Evolutionary conservation across 1,140 invertebrate genomes (phyloP).

Genomic region (Ceratina japonica): DNA sequence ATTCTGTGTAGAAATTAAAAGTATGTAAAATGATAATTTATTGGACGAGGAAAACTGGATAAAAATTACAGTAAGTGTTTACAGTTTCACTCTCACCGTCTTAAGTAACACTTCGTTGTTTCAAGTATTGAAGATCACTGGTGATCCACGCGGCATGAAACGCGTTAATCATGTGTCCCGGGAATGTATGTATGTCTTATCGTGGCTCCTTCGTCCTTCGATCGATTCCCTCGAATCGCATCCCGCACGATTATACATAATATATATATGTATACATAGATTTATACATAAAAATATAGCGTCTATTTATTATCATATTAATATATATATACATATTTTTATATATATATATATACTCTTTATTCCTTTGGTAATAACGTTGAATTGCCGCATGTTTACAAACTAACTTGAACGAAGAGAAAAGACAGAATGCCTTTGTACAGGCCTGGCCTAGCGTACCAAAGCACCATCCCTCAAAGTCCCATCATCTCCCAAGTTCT

Average conservation of each 20-base stretch:
- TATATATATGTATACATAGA: conserved; percentile 1
- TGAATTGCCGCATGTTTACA: conserved; percentile 75
- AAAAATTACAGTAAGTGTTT: not conserved
- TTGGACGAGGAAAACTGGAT: no score
- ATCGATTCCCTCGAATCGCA: conserved; percentile 25
- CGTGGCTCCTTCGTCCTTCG: conserved; percentile 26
- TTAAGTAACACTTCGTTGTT: not conserved
- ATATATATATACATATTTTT: conserved; percentile 51
- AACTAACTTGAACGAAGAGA: conserved; percentile 69
- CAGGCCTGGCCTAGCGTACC: conserved; percentile 79
- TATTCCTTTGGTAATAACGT: conserved; percentile 64
- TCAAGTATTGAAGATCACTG: conserved; percentile 21
- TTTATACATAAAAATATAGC: conserved; percentile 15
- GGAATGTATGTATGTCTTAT: conserved; percentile 8
- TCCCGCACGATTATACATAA: conserved; percentile 33
- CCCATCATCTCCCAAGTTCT: conserved; percentile 28
- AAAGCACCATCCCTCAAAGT: conserved; percentile 68
- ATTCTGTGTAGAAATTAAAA: conserved; percentile 1
- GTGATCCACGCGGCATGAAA: conserved; percentile 2
- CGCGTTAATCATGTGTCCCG: not conserved
- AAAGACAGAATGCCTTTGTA: conserved; percentile 51
- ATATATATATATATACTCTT: conserved; percentile 60
- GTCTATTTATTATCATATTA: conserved; percentile 68
- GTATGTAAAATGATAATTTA: no score
- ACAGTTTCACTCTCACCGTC: conserved; percentile 5